These are phyloP conservation scores for Eustalomyia histrio DNA, from an alignment of 2,888 invertebrate genomes.

Conservation along the genomic window DNA sequence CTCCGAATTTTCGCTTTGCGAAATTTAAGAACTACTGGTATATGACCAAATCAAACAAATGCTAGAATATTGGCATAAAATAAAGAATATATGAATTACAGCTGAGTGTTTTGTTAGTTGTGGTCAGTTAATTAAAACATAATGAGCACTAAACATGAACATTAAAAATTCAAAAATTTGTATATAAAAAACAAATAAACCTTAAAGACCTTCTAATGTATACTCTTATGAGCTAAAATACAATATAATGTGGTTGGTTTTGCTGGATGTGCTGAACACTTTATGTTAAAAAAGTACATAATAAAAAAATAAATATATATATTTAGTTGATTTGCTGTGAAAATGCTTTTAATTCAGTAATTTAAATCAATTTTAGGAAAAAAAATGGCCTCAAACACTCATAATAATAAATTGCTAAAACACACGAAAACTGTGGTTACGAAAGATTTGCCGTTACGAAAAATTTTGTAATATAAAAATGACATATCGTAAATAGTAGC, in stretches of 20 bases:
- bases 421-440: too few relatives aligned
- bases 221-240: constrained; percentile 29
- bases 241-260: neutral
- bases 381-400: neutral
- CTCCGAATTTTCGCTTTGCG: too few relatives aligned
- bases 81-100: constrained; percentile 25
- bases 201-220: constrained; percentile 43
- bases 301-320: constrained; percentile 15
- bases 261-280: constrained; percentile 32
- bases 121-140: constrained; percentile 64
- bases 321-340: constrained; percentile 55
- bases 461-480: too few relatives aligned
- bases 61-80: constrained; percentile 14
- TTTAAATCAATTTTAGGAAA: constrained; percentile 48
- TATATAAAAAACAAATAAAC: constrained; percentile 30
- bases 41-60: neutral
- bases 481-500: too few relatives aligned
- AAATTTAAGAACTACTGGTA: neutral
- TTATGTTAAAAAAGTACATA: neutral
- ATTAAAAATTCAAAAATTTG: constrained; percentile 3
- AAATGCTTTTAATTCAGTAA: constrained; percentile 49
- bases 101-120: constrained; percentile 41
- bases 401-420: too few relatives aligned
- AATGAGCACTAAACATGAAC: constrained; percentile 59
- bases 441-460: too few relatives aligned